Percentiles rank a stretch among this genome's conserved stretches.
phyloP scores from a whole-genome alignment of 2,113 vertebrate genomes.

The Pao palembangensis region DNA sequence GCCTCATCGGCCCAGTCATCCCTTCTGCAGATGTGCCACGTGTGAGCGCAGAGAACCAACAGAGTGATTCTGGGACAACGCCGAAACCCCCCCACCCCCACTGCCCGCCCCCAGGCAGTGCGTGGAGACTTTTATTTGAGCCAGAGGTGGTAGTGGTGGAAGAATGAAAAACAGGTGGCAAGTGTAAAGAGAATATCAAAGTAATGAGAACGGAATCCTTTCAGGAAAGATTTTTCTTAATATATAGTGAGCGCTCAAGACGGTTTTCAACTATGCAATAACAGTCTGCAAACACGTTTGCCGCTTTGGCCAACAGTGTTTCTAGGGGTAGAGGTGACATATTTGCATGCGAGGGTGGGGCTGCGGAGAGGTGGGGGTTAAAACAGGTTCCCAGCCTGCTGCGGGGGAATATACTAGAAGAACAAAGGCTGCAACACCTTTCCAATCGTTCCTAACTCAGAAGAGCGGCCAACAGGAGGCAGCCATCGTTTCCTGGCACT shows the following conservation, averaged over 20 bases:
- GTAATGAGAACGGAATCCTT: no score
- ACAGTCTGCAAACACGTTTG: neutral
- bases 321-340: neutral
- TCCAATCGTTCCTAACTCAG: no score
- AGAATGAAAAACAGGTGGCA: no score
- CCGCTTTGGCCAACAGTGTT: neutral
- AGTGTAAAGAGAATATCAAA: no score
- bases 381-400: neutral
- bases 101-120: no score
- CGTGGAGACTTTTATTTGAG: slow-evolving; percentile 26
- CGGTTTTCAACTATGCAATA: no score
- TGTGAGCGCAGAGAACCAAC: slow-evolving; percentile 61
- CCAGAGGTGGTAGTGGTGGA: slow-evolving; percentile 21
- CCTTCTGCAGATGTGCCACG: slow-evolving; percentile 80
- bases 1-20: slow-evolving; percentile 60
- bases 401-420: neutral
- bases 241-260: no score
- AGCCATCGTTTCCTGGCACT: no score
- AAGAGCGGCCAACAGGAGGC: no score
- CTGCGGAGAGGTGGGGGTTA: neutral
- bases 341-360: neutral
- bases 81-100: no score
- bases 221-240: no score
- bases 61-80: slow-evolving; percentile 49
- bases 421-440: no score